These are phyloP conservation scores for Australoheros scitulus DNA, from an alignment of 2,113 vertebrate genomes.

Conservation along the genomic window DNA sequence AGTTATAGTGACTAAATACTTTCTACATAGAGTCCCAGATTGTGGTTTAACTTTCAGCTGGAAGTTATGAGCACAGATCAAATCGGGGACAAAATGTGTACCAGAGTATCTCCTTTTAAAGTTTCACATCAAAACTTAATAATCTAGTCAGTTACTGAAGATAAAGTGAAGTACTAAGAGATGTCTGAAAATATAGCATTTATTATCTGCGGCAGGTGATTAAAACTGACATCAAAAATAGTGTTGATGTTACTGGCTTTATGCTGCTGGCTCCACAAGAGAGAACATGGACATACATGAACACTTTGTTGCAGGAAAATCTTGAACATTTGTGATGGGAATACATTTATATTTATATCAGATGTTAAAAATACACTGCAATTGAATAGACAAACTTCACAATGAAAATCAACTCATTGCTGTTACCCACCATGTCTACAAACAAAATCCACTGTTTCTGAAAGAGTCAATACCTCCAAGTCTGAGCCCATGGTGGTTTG, in stretches of 20 bases:
- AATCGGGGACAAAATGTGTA: conserved; percentile 5
- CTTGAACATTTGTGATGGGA: background rate
- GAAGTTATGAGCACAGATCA: background rate
- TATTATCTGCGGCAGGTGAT: background rate
- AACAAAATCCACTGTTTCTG: background rate
- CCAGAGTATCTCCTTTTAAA: background rate
- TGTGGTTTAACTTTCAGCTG: background rate
- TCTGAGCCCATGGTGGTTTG: background rate
- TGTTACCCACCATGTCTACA: background rate
- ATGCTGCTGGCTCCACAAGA: background rate
- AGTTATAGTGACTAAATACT: background rate
- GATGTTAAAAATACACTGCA: background rate
- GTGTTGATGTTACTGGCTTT: background rate
- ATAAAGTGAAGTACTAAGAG: background rate
- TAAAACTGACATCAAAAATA: background rate
- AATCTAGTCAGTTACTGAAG: background rate
- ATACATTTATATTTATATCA: background rate
- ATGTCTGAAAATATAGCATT: background rate
- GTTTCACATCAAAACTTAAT: background rate
- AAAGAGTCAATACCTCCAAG: background rate
- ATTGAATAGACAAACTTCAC: background rate
- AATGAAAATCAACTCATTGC: background rate
- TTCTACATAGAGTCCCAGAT: background rate
- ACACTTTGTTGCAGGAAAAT: background rate
- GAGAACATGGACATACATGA: background rate